Percentiles rank a stretch among this genome's conserved stretches.
These are phyloP conservation scores for Pollenia griseotomentosa DNA, from an alignment of 2,888 invertebrate genomes.

Conservation along the genomic window DNA sequence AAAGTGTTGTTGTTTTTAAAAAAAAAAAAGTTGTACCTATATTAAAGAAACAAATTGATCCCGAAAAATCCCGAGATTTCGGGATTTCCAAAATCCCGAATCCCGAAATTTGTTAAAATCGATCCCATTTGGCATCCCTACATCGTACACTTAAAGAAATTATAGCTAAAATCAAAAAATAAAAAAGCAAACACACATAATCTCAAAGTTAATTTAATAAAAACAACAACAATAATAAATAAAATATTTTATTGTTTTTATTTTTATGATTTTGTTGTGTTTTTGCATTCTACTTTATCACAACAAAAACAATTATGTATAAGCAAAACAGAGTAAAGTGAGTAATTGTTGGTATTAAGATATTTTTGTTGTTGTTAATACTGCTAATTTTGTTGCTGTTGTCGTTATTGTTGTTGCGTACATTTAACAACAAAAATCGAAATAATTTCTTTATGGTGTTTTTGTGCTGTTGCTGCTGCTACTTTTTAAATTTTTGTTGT, in stretches of 20 bases:
- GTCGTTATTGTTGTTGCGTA: conserved; percentile 23
- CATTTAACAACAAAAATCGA: conserved; percentile 46
- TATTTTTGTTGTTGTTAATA: conserved; percentile 30
- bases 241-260: conserved; percentile 29
- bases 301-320: conserved; percentile 7
- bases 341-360: conserved; percentile 48
- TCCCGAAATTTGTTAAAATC: too few relatives aligned
- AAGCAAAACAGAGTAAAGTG: conserved; percentile 45
- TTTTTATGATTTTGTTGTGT: conserved; percentile 38
- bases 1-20: too few relatives aligned
- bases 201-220: conserved; percentile 72
- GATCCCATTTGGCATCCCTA: too few relatives aligned
- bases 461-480: conserved; percentile 21
- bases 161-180: conserved; percentile 56
- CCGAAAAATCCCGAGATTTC: too few relatives aligned
- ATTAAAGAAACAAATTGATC: too few relatives aligned
- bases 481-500: conserved; percentile 71
- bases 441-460: conserved; percentile 67
- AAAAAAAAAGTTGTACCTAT: too few relatives aligned
- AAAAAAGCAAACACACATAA: conserved; percentile 68
- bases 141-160: conserved; percentile 33
- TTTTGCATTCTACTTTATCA: conserved; percentile 44
- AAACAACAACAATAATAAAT: conserved; percentile 18
- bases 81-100: too few relatives aligned
- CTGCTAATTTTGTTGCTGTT: conserved; percentile 37